Base-by-base conservation (phyloP, 2,888 invertebrate species). In the Galerucella nymphaeae region DNA sequence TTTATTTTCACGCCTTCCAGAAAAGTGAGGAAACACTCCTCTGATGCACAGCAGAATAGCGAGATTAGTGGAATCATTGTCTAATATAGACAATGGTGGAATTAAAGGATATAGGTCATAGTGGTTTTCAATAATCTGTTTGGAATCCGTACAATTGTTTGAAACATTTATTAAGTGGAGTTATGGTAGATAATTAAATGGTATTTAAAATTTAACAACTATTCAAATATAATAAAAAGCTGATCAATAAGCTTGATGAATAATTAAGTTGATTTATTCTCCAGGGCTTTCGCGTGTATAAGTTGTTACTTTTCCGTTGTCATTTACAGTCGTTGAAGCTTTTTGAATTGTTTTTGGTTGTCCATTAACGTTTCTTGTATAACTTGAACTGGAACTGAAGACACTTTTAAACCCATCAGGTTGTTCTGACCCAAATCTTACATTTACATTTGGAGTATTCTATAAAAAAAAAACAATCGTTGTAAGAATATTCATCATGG, bases 251-350 rank as follows among this genome's bases (percentile, higher is more conserved):
- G 14, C 14, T 13, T 45, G 14, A 45, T 5, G 14, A 45, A 45
- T 1, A 2, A 3, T 45, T 14, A 14, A 13, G 1, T 16, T n/a
- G 50, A 14, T 48, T 48, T 14, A 48, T 53, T 6, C 18, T 82
- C 78, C 83, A 16, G 86, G 88, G 78, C 87, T 86, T 66, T 85
- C 83, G 6, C 91, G 89, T 50, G 88, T 88, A 81, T 92, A 92
- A 62, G 89, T 89, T 69, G 91, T 90, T 57, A 94, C 82, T 82
- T 91, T 91, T 75, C 94, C 94, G 82, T 94, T 93, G 79, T 94
- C 90, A 82, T 94, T 92, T 67, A 94, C 88, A 0, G 90, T 87
- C 10, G 94, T 93, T 58, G 90, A 87, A 0, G 93, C 90, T 61
- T 89, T 88, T 75, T 92, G 90, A 75, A 86, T 87, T 65, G 83